Evolutionary conservation across 2,797 vertebrate genomes (phyloP).

Genomic region (Rousettus madagascariensis): DNA sequence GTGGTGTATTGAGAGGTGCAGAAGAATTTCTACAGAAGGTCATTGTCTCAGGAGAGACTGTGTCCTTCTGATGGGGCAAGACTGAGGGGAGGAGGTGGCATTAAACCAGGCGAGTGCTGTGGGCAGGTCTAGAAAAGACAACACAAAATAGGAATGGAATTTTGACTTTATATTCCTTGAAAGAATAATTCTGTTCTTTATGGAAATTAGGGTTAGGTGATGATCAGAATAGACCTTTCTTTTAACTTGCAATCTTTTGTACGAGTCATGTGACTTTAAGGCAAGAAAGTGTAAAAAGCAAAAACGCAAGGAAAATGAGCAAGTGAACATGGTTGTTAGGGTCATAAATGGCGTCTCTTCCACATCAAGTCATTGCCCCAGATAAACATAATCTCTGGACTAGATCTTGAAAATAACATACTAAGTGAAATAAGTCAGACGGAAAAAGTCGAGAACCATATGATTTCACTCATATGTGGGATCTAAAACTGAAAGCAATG

Average conservation of each 20-base stretch:
- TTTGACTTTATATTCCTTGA: not conserved
- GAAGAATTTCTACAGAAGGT: not conserved
- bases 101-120: not conserved
- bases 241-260: not conserved
- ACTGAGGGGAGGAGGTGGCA: not conserved
- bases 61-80: not conserved
- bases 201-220: not conserved
- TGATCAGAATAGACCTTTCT: not conserved
- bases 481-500: too few species aligned
- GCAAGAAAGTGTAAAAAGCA: not conserved
- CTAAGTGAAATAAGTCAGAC: too few species aligned
- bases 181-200: conserved; percentile 6
- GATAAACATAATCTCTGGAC: conserved; percentile 60
- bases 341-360: not conserved
- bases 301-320: conserved; percentile 45
- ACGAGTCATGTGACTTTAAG: not conserved
- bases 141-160: not conserved
- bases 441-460: too few species aligned
- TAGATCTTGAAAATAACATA: not conserved
- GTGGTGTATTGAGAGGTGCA: fast-evolving
- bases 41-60: not conserved
- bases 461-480: too few species aligned
- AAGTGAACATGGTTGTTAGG: not conserved
- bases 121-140: not conserved
- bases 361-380: conserved; percentile 63